phyloP scores from a whole-genome alignment of 2,113 vertebrate species.

The Cyprinodon tularosa region DNA sequence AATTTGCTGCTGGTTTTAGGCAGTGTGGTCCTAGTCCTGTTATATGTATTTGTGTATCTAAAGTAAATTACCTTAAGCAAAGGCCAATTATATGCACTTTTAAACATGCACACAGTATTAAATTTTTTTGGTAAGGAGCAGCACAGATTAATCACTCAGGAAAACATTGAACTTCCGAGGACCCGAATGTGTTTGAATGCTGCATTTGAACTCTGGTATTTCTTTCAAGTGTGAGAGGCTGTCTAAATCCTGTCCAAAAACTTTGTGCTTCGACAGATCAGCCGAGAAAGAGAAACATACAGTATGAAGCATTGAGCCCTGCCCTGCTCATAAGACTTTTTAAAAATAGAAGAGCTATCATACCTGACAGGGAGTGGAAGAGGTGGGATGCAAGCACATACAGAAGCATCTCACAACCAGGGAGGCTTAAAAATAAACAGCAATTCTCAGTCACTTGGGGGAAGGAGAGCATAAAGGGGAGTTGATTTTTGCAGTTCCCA shows the following conservation, averaged over 20 bases:
- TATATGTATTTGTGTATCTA: background rate
- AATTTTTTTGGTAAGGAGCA: background rate
- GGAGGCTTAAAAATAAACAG: conserved; percentile 4
- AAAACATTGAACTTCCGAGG: background rate
- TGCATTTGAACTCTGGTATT: conserved; percentile 9
- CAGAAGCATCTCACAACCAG: background rate
- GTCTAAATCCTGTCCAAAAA: conserved; percentile 20
- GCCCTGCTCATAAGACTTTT: background rate
- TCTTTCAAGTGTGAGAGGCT: conserved; percentile 22
- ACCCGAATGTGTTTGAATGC: background rate
- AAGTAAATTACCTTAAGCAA: background rate
- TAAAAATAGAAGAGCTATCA: conserved; percentile 11
- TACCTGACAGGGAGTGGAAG: background rate
- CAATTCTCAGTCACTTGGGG: background rate
- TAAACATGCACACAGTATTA: background rate
- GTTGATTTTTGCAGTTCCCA: background rate
- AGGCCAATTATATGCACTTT: background rate
- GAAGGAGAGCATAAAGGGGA: background rate
- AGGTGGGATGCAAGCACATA: background rate
- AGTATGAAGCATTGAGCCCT: background rate
- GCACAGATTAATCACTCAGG: conserved; percentile 11
- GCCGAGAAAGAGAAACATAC: conserved; percentile 12
- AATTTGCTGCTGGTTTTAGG: background rate
- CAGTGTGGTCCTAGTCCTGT: background rate
- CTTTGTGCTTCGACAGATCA: conserved; percentile 19